Conservation (phyloP, 2,888 invertebrate species). For the Fragum whitleyi region DNA sequence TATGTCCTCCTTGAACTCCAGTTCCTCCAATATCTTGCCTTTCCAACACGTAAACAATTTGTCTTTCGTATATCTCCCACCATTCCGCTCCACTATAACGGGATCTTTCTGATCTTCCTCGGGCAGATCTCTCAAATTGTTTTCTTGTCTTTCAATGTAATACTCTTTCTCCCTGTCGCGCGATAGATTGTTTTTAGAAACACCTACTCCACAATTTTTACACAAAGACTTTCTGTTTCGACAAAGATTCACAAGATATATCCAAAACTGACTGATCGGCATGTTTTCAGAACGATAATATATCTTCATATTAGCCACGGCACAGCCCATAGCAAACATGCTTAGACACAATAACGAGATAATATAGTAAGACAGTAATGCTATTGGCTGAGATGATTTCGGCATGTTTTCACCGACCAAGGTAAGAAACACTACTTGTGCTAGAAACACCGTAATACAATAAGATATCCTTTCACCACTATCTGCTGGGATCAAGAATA, state of each 20-base stretch:
- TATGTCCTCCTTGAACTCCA: background rate
- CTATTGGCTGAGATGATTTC: background rate
- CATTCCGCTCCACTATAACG: background rate
- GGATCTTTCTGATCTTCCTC: background rate
- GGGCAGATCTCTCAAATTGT: background rate
- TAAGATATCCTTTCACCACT: background rate
- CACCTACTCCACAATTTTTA: background rate
- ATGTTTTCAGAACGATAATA: background rate
- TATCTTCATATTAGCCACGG: conserved; percentile 2
- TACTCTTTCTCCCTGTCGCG: background rate
- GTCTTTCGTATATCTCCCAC: background rate
- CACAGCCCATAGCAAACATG: background rate
- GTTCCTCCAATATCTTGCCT: background rate
- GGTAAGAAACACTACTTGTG: background rate
- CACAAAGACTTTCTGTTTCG: background rate
- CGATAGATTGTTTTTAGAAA: background rate
- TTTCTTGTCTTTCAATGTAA: background rate
- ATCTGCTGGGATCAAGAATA: background rate
- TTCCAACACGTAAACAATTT: background rate
- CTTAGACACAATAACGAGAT: conserved; percentile 1
- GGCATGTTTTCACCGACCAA: conserved; percentile 9
- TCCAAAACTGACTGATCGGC: background rate
- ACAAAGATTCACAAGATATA: background rate
- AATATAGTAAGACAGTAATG: background rate
- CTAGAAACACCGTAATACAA: background rate